Base-by-base conservation (phyloP, 2,797 vertebrate species). In the Avahi laniger region DNA sequence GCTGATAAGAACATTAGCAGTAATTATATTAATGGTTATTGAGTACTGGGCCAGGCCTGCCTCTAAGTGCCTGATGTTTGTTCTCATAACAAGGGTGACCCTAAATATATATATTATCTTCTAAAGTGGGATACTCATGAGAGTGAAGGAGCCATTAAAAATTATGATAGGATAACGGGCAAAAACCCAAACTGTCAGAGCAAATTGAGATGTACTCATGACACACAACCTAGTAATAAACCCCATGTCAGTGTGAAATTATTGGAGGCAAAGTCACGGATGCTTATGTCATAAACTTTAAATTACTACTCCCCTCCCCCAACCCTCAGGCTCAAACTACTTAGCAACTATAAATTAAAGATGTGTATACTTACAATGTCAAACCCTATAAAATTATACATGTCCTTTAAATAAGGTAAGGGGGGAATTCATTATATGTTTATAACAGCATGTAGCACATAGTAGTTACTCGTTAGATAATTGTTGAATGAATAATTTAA, bases 331-430 rank as follows among this genome's bases (percentile, higher is more conserved):
- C 28, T 95, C 72, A 88, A 92, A 50, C 48, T 92, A 93, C 83
- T 91, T 70, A 92, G 67, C 38, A 97, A 88, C 38, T 67, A 89
- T 89, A 94, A 75, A 89, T 81, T 84, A 96, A 43, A 93, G 4
- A 52, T 35, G 83, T 67, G 67, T 92, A 83, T 93, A 91, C 70
- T 87, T 96, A 79, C 41, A 93, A 83, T 87, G 63, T 35, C 83
- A 83, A 79, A 41, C 1, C 17, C 43, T 88, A 73, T 72, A 88
- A 76, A 81, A 94, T 91, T 95, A 84, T 89, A 43, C 81, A 65
- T 91, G 63, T 52, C 54, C 57, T 86, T 95, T 89, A 94, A 92
- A 84, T 84, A 85, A 91, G 30, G 24, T 28, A 92, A 96, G 82
- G 73, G 22, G 33, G n/a, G 57, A 70, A 76, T n/a, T 70, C 50